Conservation (phyloP, 2,797 vertebrate genomes). For the Hypotaenidia philippensis region DNA sequence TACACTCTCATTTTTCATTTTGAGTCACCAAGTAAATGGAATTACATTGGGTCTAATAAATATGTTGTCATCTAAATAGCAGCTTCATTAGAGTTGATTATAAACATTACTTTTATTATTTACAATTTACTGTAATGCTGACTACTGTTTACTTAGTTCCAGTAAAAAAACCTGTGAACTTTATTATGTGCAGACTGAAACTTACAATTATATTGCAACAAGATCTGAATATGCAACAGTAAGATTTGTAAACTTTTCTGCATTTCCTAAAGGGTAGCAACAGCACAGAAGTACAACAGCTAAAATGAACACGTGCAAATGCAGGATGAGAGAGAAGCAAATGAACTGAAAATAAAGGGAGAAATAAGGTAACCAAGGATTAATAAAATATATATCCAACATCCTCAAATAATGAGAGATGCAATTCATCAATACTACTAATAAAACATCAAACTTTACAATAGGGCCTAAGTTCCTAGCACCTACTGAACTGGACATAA, state of each 20-base stretch:
- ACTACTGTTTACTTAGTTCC: background rate
- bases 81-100: background rate
- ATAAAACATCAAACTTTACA: background rate
- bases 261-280: background rate
- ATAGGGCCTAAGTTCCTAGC: background rate
- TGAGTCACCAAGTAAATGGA: slow-evolving; percentile 12
- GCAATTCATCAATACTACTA: background rate
- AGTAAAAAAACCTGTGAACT: background rate
- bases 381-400: background rate
- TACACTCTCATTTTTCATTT: background rate
- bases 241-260: background rate
- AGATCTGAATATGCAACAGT: background rate
- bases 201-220: background rate
- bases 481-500: background rate
- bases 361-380: background rate
- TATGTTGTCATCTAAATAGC: background rate
- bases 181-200: background rate
- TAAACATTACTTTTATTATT: slow-evolving; percentile 27
- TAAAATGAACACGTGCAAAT: background rate
- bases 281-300: background rate
- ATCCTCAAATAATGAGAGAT: background rate
- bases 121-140: slow-evolving; percentile 3
- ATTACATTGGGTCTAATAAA: slow-evolving; percentile 24
- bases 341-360: background rate
- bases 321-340: background rate